Base-by-base conservation (phyloP, 2,113 vertebrate genomes). In the Aptenodytes patagonicus region DNA sequence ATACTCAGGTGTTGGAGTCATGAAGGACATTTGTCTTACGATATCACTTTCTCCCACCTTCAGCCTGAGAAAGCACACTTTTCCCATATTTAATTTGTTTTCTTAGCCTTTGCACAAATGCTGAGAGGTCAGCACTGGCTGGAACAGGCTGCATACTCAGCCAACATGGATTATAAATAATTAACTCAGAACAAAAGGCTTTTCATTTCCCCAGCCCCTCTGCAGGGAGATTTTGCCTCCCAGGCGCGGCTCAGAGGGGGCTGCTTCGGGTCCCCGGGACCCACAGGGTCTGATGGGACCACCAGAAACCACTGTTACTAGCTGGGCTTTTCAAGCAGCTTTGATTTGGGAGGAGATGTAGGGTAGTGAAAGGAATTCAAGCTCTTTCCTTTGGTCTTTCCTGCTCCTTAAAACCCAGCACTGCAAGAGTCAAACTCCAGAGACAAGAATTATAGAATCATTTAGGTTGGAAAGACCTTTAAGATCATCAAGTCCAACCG, bases 51-150 rank as follows among this genome's bases (percentile, higher is more conserved):
- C 36, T 65, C 25, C 22, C 36, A 21, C 52, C 58, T 82, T 54
- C 49, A 79, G 34, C 7, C 55, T 54, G 66, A 85, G 36, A 61
- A 92, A 92, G 47, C 54, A 44, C 22, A 11, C 38, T 88, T 94
- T 47, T 80, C 26, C 46, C 25, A 15, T 17, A 14, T 64, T 87
- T 72, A 76, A 84, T 95, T 76, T 88, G 58, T 88, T 96, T 97
- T 89, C 75, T 91, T 78, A 78, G 42, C 38, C 75, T 83, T 95
- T 92, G 69, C 71, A 86, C 60, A 86, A 95, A 31, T 60, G 91
- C 87, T 90, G 87, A 96, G 89, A 90, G 82, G 91, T 83, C 79
- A 83, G 66, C 90, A 89, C 34, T 88, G 81, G 3, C 71, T 93
- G 69, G 54, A 62, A 64, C 78, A 85, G 64, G 24, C 34, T 96